Percentiles rank a stretch among this genome's conserved stretches.
Conservation (phyloP, 2,888 invertebrate genomes). For the Criorhina ranunculi region DNA sequence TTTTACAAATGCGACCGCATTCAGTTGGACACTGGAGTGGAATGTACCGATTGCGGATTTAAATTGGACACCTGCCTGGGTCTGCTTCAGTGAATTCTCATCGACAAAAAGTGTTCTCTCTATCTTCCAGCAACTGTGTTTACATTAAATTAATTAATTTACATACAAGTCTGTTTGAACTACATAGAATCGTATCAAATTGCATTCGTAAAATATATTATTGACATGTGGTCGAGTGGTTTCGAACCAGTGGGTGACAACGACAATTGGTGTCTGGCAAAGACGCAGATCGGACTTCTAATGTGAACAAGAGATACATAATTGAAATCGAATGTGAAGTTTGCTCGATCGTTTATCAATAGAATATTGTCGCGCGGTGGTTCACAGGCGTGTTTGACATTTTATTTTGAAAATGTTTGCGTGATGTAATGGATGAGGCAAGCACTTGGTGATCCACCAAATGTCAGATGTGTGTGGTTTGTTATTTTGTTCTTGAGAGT, state of each 20-base stretch:
- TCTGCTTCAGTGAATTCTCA: constrained; percentile 12
- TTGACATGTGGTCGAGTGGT: constrained; percentile 20
- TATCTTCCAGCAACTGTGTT: not conserved
- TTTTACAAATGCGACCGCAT: constrained; percentile 47
- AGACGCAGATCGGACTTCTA: constrained; percentile 19
- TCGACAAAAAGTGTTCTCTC: not conserved
- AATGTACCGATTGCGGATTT: constrained; percentile 28
- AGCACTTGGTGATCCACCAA: constrained; percentile 33
- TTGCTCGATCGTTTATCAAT: constrained; percentile 31
- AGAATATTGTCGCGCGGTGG: constrained; percentile 13
- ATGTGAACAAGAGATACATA: not conserved
- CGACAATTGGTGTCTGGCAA: constrained; percentile 30
- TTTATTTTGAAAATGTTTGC: constrained; percentile 3
- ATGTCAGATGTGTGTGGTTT: constrained; percentile 29
- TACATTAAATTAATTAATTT: constrained; percentile 43
- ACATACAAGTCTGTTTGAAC: constrained; percentile 27
- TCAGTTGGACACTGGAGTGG: constrained; percentile 24
- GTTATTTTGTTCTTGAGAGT: constrained; percentile 1
- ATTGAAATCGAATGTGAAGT: constrained; percentile 47
- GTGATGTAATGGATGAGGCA: constrained; percentile 15
- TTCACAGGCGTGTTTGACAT: constrained; percentile 35
- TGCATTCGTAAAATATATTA: not conserved
- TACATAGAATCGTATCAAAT: constrained; percentile 27
- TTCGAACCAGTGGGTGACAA: constrained; percentile 17
- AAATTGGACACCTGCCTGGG: constrained; percentile 39